phyloP scores from a whole-genome alignment of 2,113 vertebrate species.

The Formicarius rufipectus region DNA sequence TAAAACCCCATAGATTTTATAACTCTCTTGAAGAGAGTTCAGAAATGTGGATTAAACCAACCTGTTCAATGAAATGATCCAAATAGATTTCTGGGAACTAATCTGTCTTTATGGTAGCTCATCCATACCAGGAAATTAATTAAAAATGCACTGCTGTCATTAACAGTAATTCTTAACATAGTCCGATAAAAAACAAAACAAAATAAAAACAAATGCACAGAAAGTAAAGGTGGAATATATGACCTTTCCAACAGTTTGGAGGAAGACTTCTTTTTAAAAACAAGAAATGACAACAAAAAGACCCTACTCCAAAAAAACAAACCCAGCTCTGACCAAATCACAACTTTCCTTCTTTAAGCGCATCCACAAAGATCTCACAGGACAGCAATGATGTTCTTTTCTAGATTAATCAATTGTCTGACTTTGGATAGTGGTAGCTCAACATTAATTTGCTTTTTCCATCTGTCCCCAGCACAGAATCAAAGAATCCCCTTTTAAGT shows the following conservation, averaged over 20 bases:
- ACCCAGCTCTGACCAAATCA: background rate
- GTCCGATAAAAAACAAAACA: background rate
- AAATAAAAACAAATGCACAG: background rate
- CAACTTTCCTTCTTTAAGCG: background rate
- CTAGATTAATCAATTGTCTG: background rate
- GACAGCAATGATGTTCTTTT: background rate
- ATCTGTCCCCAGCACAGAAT: background rate
- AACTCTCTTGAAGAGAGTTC: background rate
- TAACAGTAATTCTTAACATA: background rate
- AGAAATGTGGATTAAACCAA: slow-evolving; percentile 18
- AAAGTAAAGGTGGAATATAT: background rate
- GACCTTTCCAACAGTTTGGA: background rate
- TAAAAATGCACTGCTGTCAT: background rate
- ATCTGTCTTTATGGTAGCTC: background rate
- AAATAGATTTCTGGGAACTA: background rate
- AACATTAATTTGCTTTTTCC: background rate
- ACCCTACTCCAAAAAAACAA: background rate
- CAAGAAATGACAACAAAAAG: background rate
- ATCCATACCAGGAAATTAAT: background rate
- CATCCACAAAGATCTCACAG: background rate
- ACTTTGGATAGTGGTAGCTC: background rate
- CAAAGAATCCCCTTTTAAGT: background rate
- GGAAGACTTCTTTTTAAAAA: background rate
- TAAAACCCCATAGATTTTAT: background rate
- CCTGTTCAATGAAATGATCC: background rate